Base-by-base conservation (phyloP, 2,888 invertebrate genomes). In the Flabesymbios commensalis region DNA sequence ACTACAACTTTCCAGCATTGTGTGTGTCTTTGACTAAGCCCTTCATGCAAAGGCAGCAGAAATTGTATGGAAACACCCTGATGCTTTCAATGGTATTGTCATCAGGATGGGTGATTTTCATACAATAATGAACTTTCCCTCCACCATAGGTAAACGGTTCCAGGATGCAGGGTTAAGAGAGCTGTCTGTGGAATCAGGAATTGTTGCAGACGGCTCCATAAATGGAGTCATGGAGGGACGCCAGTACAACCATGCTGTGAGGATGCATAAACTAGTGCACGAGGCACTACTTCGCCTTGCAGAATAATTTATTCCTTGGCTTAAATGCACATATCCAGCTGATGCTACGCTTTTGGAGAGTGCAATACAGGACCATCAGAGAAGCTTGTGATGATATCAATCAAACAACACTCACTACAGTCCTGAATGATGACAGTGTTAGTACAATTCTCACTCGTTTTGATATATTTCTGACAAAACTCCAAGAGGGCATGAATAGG, bases 41-140 rank as follows among this genome's bases (percentile, higher is more conserved):
- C 42, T 68, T 22, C 68, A 59, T 66, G 57, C 64, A n/a, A 70
- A 68, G 51, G 68, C 63, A 33, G 53, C 60, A n/a, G 65, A 69
- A 58, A 63, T 71, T 7, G 43, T 41, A 10, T 66, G 66, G 64
- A 67, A 63, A 48, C 55, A 68, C 48, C 28, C 59, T 10, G 19
- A 47, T 7, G 53, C 31, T 32, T 57, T 57, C 32, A 29, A 52
- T 31, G 36, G 42, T 17, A 24, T 70, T 22, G 43, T 70, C 19
- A 19, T 70, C 7, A 55, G 59, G 56, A 55, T 68, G 59, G 68
- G 68, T 22, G 53, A 32, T 4, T 70, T 70, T 47, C 67, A 71
- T 42, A 67, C 59, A 10, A 26, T 60, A 24, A 61, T 62, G 41
- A 65, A 60, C n/a, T 41, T 68, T 10, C 33, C 70, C n/a, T 48